Evolutionary conservation across 2,113 vertebrate species (phyloP), one percentile per base, ranked within the genome.

Genomic region (Ellobius talpinus): DNA sequence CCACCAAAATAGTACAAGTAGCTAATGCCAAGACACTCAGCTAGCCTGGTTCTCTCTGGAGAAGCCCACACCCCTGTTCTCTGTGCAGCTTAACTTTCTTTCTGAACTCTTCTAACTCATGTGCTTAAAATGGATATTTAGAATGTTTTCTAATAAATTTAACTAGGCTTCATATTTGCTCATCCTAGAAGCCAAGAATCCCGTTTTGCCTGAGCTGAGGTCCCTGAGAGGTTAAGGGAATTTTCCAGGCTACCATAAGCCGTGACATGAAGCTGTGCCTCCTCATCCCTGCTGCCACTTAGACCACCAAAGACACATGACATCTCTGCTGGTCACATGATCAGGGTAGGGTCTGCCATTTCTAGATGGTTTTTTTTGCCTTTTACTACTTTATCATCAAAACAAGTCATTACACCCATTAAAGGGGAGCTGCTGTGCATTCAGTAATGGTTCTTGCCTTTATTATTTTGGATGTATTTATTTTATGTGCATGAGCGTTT

Each of bases 301-400:
- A 4, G 13, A 19, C 19, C n/a, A 39, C 23, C 13, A 39, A 61
- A 39, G 31, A 0, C 12, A 26, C 7, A 10, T 0, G 36, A 16
- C 7, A 42, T 14, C 33, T 86, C 58, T 52, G 50, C 17, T 19
- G 24, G 45, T 61, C 33, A 23, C 6, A 7, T 33, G 24, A 31
- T 36, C 66, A 66, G 17, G 1, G 1, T 74, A 12, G 23, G 42
- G 3, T 47, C 81, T 76, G 2, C 17, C 21, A 12, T 4, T 13
- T 52, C 8, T 2, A 23, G 9, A 50, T 10, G 9, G 24, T 9
- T 23, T 76, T 68, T 68, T 77, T 13, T 2, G 17, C 50, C 29
- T 55, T 81, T 91, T 5, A 1, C 21, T 65, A 21, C 12, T 29
- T 50, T 50, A 23, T 73, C 72, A 47, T 23, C 11, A 33, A 77